Evolutionary conservation across 2,888 invertebrate genomes (phyloP), one percentile per base, ranked within the genome.

Genomic region (Athrips mouffetella): DNA sequence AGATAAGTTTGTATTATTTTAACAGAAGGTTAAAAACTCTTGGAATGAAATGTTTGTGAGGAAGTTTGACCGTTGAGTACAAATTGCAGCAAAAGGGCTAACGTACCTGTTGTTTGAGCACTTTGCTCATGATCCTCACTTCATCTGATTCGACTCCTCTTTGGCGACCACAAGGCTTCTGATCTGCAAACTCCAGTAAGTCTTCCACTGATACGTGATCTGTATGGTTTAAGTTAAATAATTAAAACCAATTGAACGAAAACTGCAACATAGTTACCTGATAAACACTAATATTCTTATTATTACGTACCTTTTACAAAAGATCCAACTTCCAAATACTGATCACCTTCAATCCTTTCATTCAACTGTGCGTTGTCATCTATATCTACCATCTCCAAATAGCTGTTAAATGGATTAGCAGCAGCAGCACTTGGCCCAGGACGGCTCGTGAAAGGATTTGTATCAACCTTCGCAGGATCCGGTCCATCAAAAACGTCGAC

Each of bases 201-300:
- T 97, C 97, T 75, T 97, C 97, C 63, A 96, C 97, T 41, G 96
- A 96, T 1, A 97, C 97, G 61, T 96, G 94, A 68, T 96, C 96
- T 40, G 71, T 58, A 55, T 92, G 90, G 61, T 11, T 31, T 31
- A 2, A 13, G 31, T 13, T 2, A 31, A 13, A 31, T 6, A 13
- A 6, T 15, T 30, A 30, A 2, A 11, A n/a, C n/a, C n/a, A n/a
- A n/a, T n/a, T n/a, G n/a, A n/a, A n/a, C n/a, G n/a, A n/a, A n/a
- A n/a, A n/a, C n/a, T n/a, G n/a, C n/a, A n/a, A n/a, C n/a, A n/a
- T n/a, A n/a, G n/a, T n/a, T n/a, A n/a, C n/a, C n/a, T n/a, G n/a
- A n/a, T n/a, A n/a, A n/a, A n/a, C n/a, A n/a, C n/a, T n/a, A n/a
- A n/a, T n/a, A n/a, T n/a, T n/a, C n/a, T n/a, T n/a, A n/a, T n/a